Base-by-base conservation (phyloP, 1,140 invertebrate species). In the Sinella curviseta region DNA sequence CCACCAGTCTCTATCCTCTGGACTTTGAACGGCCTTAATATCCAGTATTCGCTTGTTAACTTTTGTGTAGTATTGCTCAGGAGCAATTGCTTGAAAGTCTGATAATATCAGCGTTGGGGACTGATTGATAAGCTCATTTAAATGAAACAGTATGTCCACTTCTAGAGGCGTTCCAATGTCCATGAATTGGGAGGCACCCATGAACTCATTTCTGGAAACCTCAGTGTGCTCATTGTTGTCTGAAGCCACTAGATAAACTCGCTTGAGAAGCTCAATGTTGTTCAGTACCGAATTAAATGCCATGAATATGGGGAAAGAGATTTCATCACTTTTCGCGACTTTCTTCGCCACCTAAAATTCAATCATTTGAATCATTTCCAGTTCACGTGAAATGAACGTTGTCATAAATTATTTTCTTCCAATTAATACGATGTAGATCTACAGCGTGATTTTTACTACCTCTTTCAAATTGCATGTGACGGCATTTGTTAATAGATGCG, bases 41-140 rank as follows among this genome's bases (percentile, higher is more conserved):
- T 81, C 77, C 30, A 81, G 26, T 30, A 81, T 33, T 24, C 77
- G 20, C 30, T 81, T 73, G 20, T 77, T 77, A 3, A 79, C 78
- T 57, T 79, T 76, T 24, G 28, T 74, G 39, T 81, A 81, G 39
- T 81, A 81, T 35, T 79, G 80, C 65, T 81, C 80, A 12, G 80
- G 80, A 4, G 97, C 95, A 83, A 99, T 96, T 77, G 91, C 90
- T 88, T 95, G 94, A 77, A 99, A 90, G 88, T 99, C 98, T 86
- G 93, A 94, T 88, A 96, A 97, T 26, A 94, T 91, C 84, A 99
- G 93, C 31, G 77, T 79, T 0, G 39, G 65, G 8, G 74, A 73
- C 2, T 75, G 1, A 24, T 75, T 75, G 30, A 81, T 81, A 30
- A 81, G 77, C 28, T 78, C 57, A 33, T 57, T 65, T 0, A 81